These are phyloP conservation scores for Cryptus viduatorius DNA, from an alignment of 2,888 invertebrate genomes.

Conservation along the genomic window DNA sequence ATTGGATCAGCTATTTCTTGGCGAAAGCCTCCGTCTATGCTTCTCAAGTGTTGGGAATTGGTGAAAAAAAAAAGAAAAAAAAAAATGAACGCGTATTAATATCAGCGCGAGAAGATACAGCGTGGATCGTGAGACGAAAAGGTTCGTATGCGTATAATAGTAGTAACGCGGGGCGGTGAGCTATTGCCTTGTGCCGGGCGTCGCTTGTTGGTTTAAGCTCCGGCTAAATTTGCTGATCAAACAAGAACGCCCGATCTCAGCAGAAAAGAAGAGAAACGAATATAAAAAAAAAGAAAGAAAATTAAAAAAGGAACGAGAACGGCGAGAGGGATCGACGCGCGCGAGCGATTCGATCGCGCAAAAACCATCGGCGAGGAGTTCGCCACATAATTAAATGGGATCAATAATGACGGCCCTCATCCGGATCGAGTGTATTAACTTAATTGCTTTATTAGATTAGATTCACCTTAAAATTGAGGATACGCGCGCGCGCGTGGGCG, in stretches of 20 bases:
- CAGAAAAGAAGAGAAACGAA: slow-evolving; percentile 28
- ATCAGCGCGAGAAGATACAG: slow-evolving; percentile 20
- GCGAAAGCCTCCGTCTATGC: not conserved
- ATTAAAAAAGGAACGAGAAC: slow-evolving; percentile 3
- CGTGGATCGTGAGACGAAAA: slow-evolving; percentile 53
- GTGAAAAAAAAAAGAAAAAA: not conserved
- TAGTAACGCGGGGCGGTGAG: slow-evolving; percentile 57
- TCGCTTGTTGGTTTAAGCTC: slow-evolving; percentile 70
- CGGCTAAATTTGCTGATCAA: slow-evolving; percentile 71
- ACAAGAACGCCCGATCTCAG: slow-evolving; percentile 67
- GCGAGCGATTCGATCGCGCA: slow-evolving; percentile 65
- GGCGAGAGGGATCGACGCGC: slow-evolving; percentile 64
- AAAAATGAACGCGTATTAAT: slow-evolving; percentile 46
- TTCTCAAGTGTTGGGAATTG: not conserved
- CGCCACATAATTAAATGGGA: slow-evolving; percentile 83
- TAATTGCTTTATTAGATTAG: slow-evolving; percentile 83
- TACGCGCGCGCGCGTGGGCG: slow-evolving; percentile 64
- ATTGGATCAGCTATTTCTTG: not conserved
- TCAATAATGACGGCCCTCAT: slow-evolving; percentile 80
- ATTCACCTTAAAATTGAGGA: slow-evolving; percentile 71
- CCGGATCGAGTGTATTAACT: slow-evolving; percentile 80
- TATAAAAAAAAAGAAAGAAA: slow-evolving; percentile 53
- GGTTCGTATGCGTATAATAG: slow-evolving; percentile 22
- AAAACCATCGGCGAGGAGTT: slow-evolving; percentile 58
- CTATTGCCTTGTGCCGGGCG: slow-evolving; percentile 62